Percentiles rank a stretch among this genome's conserved stretches.
These are phyloP conservation scores for Hyppa rectilinea DNA, from an alignment of 2,888 invertebrate species.

Conservation along the genomic window DNA sequence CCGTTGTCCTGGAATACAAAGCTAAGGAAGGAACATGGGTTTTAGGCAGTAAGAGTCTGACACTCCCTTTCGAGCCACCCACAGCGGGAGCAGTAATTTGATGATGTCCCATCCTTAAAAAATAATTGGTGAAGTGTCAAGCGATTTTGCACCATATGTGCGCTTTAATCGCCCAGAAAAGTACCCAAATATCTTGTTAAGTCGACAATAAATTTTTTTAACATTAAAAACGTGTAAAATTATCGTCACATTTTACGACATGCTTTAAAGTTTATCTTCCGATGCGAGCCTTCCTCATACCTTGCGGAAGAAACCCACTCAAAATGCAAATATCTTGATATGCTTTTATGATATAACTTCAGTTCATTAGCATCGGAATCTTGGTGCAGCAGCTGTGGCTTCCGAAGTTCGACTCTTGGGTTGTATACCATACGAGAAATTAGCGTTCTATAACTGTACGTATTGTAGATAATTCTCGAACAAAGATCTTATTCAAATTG, in stretches of 20 bases:
- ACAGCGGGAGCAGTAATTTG: too few species aligned
- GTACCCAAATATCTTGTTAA: not conserved
- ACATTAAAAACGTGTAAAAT: slow-evolving; percentile 9
- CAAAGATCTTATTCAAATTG: slow-evolving; percentile 45
- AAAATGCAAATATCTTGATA: slow-evolving; percentile 67
- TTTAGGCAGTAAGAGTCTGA: too few species aligned
- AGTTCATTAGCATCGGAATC: slow-evolving; percentile 70
- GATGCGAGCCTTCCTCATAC: slow-evolving; percentile 17
- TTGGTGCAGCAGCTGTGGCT: slow-evolving; percentile 65
- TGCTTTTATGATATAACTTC: slow-evolving; percentile 64
- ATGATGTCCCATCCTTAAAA: too few species aligned
- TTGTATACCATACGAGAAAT: slow-evolving; percentile 57
- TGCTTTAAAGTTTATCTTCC: slow-evolving; percentile 28
- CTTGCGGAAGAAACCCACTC: slow-evolving; percentile 55
- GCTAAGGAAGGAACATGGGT: too few species aligned
- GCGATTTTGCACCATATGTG: not conserved
- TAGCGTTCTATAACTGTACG: slow-evolving; percentile 45
- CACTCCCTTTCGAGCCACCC: too few species aligned
- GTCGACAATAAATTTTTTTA: not conserved
- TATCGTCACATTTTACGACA: slow-evolving; percentile 33
- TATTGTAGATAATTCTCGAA: slow-evolving; percentile 43
- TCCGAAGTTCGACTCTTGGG: slow-evolving; percentile 54
- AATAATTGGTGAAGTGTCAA: not conserved
- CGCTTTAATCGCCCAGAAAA: not conserved
- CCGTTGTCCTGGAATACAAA: too few species aligned